Percentiles rank a stretch among this genome's conserved stretches.
Conservation (phyloP, 2,797 vertebrate species). For the Oryzias dopingdopingensis region DNA sequence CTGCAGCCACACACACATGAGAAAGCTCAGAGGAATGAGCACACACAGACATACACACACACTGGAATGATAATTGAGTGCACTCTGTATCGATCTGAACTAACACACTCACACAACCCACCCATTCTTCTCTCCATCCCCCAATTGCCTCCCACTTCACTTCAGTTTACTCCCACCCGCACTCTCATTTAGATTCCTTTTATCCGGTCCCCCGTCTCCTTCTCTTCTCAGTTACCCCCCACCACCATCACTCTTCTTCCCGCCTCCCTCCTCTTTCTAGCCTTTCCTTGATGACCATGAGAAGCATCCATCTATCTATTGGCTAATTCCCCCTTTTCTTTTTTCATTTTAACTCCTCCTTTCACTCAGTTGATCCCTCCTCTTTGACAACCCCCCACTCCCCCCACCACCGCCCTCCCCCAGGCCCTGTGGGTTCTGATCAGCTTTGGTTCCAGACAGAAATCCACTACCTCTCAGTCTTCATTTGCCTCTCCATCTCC, state of each 20-base stretch:
- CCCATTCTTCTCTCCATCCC: slow-evolving; percentile 48
- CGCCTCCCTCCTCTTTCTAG: slow-evolving; percentile 3
- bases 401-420: slow-evolving; percentile 22
- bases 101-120: slow-evolving; percentile 19
- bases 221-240: slow-evolving; percentile 32
- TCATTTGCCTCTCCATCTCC: slow-evolving; percentile 57
- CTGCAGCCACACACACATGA: slow-evolving; percentile 40
- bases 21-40: slow-evolving; percentile 20
- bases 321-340: slow-evolving; percentile 20
- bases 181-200: slow-evolving; percentile 49
- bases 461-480: slow-evolving; percentile 67
- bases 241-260: slow-evolving; percentile 5
- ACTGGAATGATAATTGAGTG: slow-evolving; percentile 72
- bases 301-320: slow-evolving; percentile 49
- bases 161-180: slow-evolving; percentile 20
- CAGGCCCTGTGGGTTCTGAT: slow-evolving; percentile 59
- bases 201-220: slow-evolving; percentile 29
- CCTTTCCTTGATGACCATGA: slow-evolving; percentile 51
- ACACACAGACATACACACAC: slow-evolving; percentile 37
- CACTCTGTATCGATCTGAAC: slow-evolving; percentile 65
- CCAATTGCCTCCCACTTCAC: slow-evolving; percentile 29
- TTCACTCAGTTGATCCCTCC: slow-evolving; percentile 15
- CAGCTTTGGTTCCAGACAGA: slow-evolving; percentile 59
- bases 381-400: slow-evolving; percentile 1
- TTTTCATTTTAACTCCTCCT: slow-evolving; percentile 3